Conservation (phyloP, 2,888 invertebrate species). For the Oligia strigilis region DNA sequence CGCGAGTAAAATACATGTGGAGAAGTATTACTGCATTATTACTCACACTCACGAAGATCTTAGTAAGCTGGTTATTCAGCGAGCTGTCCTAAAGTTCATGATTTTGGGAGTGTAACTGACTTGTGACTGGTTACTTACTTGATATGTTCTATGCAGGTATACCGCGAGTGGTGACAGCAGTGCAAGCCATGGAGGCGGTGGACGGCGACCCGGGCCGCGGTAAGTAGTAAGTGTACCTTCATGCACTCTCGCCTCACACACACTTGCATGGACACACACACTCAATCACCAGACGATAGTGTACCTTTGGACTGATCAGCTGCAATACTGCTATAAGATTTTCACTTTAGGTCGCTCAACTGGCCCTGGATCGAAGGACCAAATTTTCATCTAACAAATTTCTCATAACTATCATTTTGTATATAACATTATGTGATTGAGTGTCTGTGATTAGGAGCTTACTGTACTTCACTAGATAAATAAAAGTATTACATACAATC, state of each 20-base stretch:
- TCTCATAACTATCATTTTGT: neutral
- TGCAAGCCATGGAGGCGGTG: conserved; percentile 91
- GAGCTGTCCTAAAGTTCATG: too few relatives aligned
- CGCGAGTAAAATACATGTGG: too few relatives aligned
- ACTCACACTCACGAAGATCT: neutral
- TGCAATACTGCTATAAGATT: neutral
- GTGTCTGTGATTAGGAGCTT: conserved; percentile 47
- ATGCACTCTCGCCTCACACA: conserved; percentile 89
- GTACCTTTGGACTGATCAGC: neutral
- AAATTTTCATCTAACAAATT: neutral
- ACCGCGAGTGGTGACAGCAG: conserved; percentile 93
- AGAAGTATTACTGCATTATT: neutral
- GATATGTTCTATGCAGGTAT: conserved; percentile 90
- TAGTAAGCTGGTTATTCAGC: neutral
- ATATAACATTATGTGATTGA: conserved; percentile 44
- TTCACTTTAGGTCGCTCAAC: too few relatives aligned
- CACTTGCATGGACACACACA: conserved; percentile 72
- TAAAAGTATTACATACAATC: neutral
- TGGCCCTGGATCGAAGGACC: conserved; percentile 11
- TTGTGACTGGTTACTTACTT: neutral
- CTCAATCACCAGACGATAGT: conserved; percentile 64
- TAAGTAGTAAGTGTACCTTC: conserved; percentile 94
- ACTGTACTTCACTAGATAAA: conserved; percentile 53
- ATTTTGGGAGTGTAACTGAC: neutral
- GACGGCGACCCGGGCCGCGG: conserved; percentile 93